A percentile compares a stretch with the other conserved stretches of the same genome.
Evolutionary conservation across 2,797 vertebrate genomes (phyloP).

Genomic region (Scomberomorus guttatus): DNA sequence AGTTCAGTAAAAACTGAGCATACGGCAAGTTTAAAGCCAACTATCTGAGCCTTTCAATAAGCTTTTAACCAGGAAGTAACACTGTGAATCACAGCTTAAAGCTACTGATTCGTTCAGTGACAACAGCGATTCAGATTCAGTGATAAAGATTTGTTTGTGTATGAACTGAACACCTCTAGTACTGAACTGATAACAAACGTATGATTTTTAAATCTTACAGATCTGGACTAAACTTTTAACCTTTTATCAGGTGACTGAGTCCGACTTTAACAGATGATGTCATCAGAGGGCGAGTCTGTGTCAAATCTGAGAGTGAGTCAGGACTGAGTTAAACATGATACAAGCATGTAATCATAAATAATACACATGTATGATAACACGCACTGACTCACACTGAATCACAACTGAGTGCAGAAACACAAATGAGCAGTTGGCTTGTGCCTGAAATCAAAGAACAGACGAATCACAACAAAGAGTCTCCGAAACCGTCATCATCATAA

Average conservation of each 20-base stretch:
- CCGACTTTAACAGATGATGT: neutral
- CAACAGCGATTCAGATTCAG: too few species aligned
- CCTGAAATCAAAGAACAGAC: neutral
- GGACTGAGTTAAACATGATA: neutral
- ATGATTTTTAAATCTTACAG: neutral
- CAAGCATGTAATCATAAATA: conserved; percentile 14
- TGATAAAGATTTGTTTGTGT: too few species aligned
- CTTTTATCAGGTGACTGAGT: neutral
- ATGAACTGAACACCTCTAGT: too few species aligned
- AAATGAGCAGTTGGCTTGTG: neutral
- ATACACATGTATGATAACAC: neutral
- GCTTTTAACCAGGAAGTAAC: too few species aligned
- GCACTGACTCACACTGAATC: neutral
- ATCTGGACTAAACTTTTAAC: neutral
- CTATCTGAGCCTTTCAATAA: too few species aligned
- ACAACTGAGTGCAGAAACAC: neutral
- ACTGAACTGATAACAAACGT: too few species aligned
- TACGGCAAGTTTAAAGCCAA: too few species aligned
- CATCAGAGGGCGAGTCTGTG: neutral
- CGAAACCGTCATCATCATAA: conserved; percentile 19
- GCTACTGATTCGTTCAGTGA: too few species aligned
- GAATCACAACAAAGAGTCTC: conserved; percentile 24
- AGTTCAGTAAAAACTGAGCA: too few species aligned
- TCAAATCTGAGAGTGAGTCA: conserved; percentile 1
- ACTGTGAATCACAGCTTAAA: too few species aligned